Base-by-base conservation (phyloP, 2,888 invertebrate genomes). In the Chaetogeoica ovagalla region DNA sequence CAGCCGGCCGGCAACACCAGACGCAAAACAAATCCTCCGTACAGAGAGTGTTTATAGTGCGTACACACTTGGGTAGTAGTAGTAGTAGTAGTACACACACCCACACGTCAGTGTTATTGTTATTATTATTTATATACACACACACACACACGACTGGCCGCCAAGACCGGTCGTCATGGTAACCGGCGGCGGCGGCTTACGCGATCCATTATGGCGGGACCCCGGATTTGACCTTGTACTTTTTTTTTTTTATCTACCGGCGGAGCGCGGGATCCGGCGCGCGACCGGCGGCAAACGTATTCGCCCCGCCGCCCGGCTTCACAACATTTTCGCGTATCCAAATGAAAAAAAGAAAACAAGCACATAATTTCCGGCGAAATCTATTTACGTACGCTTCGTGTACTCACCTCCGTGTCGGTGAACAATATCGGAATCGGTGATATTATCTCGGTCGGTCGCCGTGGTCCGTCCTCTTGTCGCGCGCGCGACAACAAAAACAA, bases 191-290 rank as follows among this genome's bases (percentile, higher is more conserved):
- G 30, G 71, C 63, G 71, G 79, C 71, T 79, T 65, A 79, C 55
- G 30, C 79, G 79, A 79, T 79, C 79, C 79, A 79, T 79, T 79
- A 79, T 79, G 79, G 79, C 79, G 79, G 79, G 79, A 79, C 79
- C 79, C 79, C 55, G 43, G 30, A 71, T 43, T 48, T 70, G 70
- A 70, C 79, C 70, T 79, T 70, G 69, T 70, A 70, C 2, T 17
- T 79, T 77, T 39, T 39, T n/a, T 17, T 79, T 77, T 79, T 79
- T 76, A 76, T 76, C 75, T 76, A 76, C 69, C 70, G 70, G 69
- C 37, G 68, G n/a, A 69, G 77, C 77, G 68, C 68, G 79, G 70
- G 70, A 79, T 71, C 79, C 63, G 79, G 79, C 30, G 30, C 30
- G 30, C 57, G 57, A 79, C 79, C 79, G 79, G 79, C 79, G 77